phyloP scores from a whole-genome alignment of 2,888 invertebrate genomes.

The Germaria angustata region DNA sequence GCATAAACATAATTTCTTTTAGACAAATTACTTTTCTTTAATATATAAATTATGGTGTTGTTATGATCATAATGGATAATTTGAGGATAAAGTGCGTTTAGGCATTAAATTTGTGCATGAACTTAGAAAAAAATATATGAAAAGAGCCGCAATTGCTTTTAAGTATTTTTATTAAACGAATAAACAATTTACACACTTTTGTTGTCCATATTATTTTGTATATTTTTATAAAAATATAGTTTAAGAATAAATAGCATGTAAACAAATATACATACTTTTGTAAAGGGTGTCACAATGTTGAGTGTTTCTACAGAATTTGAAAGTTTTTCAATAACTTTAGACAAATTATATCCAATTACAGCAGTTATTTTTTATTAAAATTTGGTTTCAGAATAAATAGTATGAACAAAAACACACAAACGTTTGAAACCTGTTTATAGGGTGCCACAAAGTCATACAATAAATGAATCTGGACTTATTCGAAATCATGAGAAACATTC shows the following conservation, averaged over 20 bases:
- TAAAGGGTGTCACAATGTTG: not conserved
- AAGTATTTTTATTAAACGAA: not conserved
- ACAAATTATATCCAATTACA: no score
- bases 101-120: conserved; percentile 34
- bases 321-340: no score
- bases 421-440: no score
- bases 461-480: no score
- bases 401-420: no score
- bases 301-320: no score
- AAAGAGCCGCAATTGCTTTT: not conserved
- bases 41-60: conserved; percentile 13
- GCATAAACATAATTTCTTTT: conserved; percentile 4
- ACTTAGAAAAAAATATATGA: conserved; percentile 1
- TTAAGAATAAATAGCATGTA: not conserved
- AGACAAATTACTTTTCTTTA: no score
- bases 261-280: not conserved
- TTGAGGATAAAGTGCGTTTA: conserved; percentile 28
- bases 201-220: not conserved
- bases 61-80: not conserved
- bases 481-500: no score
- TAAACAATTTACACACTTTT: conserved; percentile 9
- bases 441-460: no score
- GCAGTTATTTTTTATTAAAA: no score
- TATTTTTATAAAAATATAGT: not conserved
- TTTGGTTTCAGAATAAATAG: no score